Conservation (phyloP, 53 echinoderm and acorn worm genomes). For the Glandiceps talaboti region DNA sequence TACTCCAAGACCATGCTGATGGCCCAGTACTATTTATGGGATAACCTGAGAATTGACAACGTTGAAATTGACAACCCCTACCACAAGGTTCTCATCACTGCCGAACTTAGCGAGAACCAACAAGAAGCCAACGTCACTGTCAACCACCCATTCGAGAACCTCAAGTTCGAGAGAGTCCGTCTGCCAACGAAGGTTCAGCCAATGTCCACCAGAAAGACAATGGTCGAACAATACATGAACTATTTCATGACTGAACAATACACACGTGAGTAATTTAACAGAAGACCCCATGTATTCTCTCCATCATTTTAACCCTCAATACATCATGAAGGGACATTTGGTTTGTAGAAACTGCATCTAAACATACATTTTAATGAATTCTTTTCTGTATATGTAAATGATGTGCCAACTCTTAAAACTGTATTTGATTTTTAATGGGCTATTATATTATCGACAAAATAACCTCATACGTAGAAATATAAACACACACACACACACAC, state of each 20-base stretch:
- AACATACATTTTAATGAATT: too few relatives aligned
- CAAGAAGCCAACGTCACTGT: constrained; percentile 21
- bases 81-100: constrained; percentile 30
- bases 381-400: too few relatives aligned
- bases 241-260: neutral
- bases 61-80: constrained; percentile 24
- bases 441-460: too few relatives aligned
- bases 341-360: too few relatives aligned
- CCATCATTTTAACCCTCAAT: too few relatives aligned
- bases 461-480: too few relatives aligned
- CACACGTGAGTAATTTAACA: constrained; percentile 9
- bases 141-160: constrained; percentile 26
- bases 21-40: constrained; percentile 22
- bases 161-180: constrained; percentile 21
- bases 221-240: constrained; percentile 2
- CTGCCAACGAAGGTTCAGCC: constrained; percentile 20
- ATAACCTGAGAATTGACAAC: constrained; percentile 21
- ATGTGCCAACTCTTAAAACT: too few relatives aligned
- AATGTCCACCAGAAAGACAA: constrained; percentile 3
- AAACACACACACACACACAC: too few relatives aligned
- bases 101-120: constrained; percentile 13
- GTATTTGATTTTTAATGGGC: too few relatives aligned
- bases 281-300: too few relatives aligned
- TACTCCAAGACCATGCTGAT: constrained; percentile 4
- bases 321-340: too few relatives aligned